Evolutionary conservation across 2,888 invertebrate genomes (phyloP), one percentile per base, ranked within the genome.

Genomic region (Standfussiana lucernea): DNA sequence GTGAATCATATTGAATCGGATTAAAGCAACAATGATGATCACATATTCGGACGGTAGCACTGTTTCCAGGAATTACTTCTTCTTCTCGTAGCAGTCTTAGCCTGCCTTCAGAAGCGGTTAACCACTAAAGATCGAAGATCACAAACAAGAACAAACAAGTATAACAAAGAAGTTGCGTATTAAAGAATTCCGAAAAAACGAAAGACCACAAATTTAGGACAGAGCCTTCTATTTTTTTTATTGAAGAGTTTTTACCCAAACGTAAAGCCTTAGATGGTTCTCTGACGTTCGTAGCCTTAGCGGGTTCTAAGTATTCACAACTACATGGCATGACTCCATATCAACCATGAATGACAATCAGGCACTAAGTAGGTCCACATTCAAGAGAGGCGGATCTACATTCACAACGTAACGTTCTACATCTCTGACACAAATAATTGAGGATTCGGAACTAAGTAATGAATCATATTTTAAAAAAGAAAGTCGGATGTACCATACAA

Each of bases 391-490:
- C 87, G 87, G 85, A 87, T 85, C 79, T 72, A 73, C 77, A 77
- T 72, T 69, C 76, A 76, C 68, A 78, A 69, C 64, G 67, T 65
- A 35, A 67, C 68, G 64, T 59, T 61, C 59, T 73, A 80, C 75
- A 69, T 75, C 77, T 83, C 73, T 83, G 87, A 78, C 87, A 85
- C 80, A 35, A 75, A 86, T 79, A 73, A 64, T 73, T 50, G 75
- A 80, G 59, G 47, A 83, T 80, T 77, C 67, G 5, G 73, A 80
- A 79, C 74, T 68, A 65, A 85, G 28, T 72, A 76, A 65, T 85
- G 86, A 87, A 45, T 87, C 87, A 87, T 76, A 70, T 77, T 79
- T 67, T n/a, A 50, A 76, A 70, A 83, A 86, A 79, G 83, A 85
- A 86, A 87, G 87, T 68, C 71, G 77, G 59, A 76, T 81, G 66